These are phyloP conservation scores for Tetramorium bicarinatum DNA, from an alignment of 2,888 invertebrate genomes.

Conservation along the genomic window DNA sequence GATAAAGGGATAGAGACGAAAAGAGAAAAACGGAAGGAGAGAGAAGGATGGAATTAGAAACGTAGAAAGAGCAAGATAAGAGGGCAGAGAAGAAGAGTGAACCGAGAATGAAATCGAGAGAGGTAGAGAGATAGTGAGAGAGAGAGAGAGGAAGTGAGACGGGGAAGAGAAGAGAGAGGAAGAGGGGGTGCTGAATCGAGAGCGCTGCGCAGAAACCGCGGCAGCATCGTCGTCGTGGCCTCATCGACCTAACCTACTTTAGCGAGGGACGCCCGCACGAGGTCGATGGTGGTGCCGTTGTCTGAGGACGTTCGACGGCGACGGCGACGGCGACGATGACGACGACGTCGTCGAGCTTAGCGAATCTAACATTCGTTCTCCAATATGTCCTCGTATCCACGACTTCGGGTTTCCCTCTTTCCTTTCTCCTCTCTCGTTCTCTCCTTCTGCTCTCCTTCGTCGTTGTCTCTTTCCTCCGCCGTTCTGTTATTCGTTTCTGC, in stretches of 20 bases:
- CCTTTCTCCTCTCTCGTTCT: background rate
- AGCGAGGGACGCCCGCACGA: conserved; percentile 76
- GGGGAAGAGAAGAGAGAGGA: conserved; percentile 53
- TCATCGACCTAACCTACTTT: conserved; percentile 85
- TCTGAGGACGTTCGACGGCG: conserved; percentile 74
- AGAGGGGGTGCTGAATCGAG: conserved; percentile 77
- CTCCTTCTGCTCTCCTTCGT: background rate
- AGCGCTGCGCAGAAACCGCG: conserved; percentile 82
- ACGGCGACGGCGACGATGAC: background rate
- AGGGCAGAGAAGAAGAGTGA: background rate
- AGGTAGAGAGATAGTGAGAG: background rate
- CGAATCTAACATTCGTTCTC: conserved; percentile 24
- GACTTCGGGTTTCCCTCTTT: no score
- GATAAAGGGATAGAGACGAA: conserved; percentile 14
- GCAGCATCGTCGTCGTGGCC: conserved; percentile 80
- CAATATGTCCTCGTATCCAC: background rate
- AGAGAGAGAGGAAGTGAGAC: conserved; percentile 16
- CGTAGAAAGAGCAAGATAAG: conserved; percentile 7
- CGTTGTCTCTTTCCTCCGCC: background rate
- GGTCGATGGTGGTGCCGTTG: conserved; percentile 76
- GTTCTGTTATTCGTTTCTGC: background rate
- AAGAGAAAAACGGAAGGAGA: conserved; percentile 9
- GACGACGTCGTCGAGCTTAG: background rate
- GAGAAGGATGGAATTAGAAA: conserved; percentile 11
- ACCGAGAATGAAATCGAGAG: background rate